Evolutionary conservation across 2,888 invertebrate genomes (phyloP).

Genomic region (Leucania comma): DNA sequence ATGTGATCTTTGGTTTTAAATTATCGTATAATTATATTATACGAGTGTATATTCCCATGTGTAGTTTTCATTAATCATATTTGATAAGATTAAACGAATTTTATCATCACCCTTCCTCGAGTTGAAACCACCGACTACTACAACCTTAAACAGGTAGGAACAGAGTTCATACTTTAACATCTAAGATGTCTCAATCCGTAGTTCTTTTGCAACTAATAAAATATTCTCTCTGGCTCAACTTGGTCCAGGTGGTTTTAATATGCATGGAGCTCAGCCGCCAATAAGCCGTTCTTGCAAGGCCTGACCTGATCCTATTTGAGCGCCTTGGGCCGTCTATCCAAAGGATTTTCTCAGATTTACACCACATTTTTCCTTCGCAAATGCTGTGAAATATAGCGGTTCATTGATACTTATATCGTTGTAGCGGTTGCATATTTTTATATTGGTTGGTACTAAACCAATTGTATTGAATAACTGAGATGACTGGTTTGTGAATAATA

Average conservation of each 20-base stretch:
- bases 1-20: not conserved
- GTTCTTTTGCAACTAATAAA: slow-evolving; percentile 72
- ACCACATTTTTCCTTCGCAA: slow-evolving; percentile 65
- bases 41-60: too few species aligned
- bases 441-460: slow-evolving; percentile 6
- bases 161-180: not conserved
- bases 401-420: too few species aligned
- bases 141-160: not conserved
- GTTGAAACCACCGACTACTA: too few species aligned
- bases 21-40: too few species aligned
- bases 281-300: slow-evolving; percentile 82
- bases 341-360: slow-evolving; percentile 78
- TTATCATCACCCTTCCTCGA: too few species aligned
- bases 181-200: not conserved
- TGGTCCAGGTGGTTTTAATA: slow-evolving; percentile 80
- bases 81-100: too few species aligned
- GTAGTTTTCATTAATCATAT: too few species aligned
- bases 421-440: slow-evolving; percentile 34
- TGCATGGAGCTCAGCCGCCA: slow-evolving; percentile 82
- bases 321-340: slow-evolving; percentile 72
- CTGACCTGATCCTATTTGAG: slow-evolving; percentile 84
- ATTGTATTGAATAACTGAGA: slow-evolving; percentile 1
- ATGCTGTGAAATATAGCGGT: slow-evolving; percentile 53
- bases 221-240: slow-evolving; percentile 76
- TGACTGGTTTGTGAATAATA: too few species aligned